A percentile compares a stretch with the other conserved stretches of the same genome.
Evolutionary conservation across 1,140 invertebrate genomes (phyloP).

Genomic region (Eubasilissa regina): DNA sequence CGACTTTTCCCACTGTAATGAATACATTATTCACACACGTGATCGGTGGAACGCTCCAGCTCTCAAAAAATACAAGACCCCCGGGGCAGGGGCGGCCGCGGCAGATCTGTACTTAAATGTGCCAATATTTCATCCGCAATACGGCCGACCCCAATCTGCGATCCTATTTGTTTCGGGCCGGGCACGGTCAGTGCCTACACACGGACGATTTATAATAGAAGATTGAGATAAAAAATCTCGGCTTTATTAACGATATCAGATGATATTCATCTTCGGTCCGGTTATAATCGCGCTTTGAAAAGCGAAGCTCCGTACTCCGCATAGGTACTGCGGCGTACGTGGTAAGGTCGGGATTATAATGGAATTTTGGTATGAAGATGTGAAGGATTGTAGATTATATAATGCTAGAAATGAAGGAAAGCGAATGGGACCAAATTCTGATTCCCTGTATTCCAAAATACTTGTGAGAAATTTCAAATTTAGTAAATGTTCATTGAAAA

Average conservation of each 20-base stretch:
- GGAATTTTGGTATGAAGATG: no score
- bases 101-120: conserved; percentile 29
- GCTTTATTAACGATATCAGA: background rate
- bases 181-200: background rate
- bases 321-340: no score
- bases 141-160: conserved; percentile 40
- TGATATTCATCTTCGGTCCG: no score
- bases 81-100: conserved; percentile 18
- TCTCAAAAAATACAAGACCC: conserved; percentile 25
- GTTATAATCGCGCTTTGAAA: no score
- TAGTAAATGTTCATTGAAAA: no score
- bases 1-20: conserved; percentile 26
- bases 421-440: no score
- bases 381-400: no score
- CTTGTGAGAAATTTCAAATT: no score
- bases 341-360: no score
- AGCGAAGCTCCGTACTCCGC: no score
- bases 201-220: background rate
- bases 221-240: conserved; percentile 18
- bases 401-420: no score
- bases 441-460: no score
- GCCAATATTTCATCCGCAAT: conserved; percentile 30
- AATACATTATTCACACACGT: conserved; percentile 42
- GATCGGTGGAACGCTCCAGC: conserved; percentile 6
- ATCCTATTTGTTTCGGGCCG: conserved; percentile 38